These are phyloP conservation scores for Geopemphigus sp. DNA, from an alignment of 1,140 invertebrate genomes.

Conservation along the genomic window DNA sequence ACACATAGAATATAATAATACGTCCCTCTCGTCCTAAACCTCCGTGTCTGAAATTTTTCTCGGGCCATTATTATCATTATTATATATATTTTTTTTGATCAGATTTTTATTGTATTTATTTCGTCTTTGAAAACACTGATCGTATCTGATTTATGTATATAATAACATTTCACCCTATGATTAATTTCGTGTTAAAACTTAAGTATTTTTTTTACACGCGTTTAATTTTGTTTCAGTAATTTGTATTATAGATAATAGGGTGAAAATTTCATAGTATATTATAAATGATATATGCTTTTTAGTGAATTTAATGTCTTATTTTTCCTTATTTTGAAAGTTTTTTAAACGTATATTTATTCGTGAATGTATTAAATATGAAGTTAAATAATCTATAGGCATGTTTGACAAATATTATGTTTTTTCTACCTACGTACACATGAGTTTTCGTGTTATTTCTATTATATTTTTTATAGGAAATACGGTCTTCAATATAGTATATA, in stretches of 20 bases:
- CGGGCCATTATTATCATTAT: too few species aligned
- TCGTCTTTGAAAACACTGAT: background rate
- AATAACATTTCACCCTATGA: background rate
- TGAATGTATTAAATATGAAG: too few species aligned
- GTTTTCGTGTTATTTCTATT: background rate
- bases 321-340: too few species aligned
- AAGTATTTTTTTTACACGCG: background rate
- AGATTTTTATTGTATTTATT: background rate
- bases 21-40: background rate
- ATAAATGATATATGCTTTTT: too few species aligned
- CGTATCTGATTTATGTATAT: background rate
- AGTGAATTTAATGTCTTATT: too few species aligned
- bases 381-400: too few species aligned
- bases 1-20: background rate
- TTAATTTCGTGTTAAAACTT: background rate
- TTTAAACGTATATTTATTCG: too few species aligned
- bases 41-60: background rate
- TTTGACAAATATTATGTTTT: background rate
- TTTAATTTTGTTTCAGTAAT: background rate
- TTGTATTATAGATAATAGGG: too few species aligned
- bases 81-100: background rate
- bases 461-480: conserved; percentile 10
- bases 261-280: too few species aligned
- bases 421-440: background rate
- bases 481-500: background rate